Base-by-base conservation (phyloP, 2,888 invertebrate species). In the Agrotis clavis region DNA sequence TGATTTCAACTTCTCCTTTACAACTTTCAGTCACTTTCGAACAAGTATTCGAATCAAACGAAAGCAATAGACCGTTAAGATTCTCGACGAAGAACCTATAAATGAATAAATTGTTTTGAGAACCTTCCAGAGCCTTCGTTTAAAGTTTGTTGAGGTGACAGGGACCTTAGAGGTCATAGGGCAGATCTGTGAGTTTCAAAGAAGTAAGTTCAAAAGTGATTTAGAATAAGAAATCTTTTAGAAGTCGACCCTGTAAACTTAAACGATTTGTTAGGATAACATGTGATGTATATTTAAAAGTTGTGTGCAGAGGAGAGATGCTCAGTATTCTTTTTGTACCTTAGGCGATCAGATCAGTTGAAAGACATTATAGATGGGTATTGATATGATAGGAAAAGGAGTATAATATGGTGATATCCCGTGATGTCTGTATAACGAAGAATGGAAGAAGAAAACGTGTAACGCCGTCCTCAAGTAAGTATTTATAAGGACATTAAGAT, bases 61-160 rank as follows among this genome's bases (percentile, higher is more conserved):
- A 56, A 51, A 18, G 19, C 67, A 35, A 30, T 54, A 21, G 41
- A 16, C 47, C 51, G 60, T 64, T 59, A 65, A 74, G 53, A 77
- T 74, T 67, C 62, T 61, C 60, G 47, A 16, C 19, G 11, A 63
- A 45, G 48, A 53, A 9, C 41, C 25, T 62, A 62, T 65, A 74
- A 68, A 80, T 68, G 48, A 74, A 59, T 47, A 75, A 80, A 66
- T 75, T 74, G 65, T 80, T 74, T 69, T 54, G 54, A 57, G 54
- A 75, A 63, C 45, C 62, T 57, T 63, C 25, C 47, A 51, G 16
- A 41, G 53, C 1, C 45, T 47, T 56, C 47, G 66, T 66, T 69
- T 41, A 50, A 75, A 78, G 47, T 78, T 78, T 50, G 16, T 25
- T 6, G 41, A 75, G 69, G 81, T 75, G 76, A 69, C 57, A 14